phyloP scores from a whole-genome alignment of 1,140 invertebrate genomes.

The Ericerus pela region DNA sequence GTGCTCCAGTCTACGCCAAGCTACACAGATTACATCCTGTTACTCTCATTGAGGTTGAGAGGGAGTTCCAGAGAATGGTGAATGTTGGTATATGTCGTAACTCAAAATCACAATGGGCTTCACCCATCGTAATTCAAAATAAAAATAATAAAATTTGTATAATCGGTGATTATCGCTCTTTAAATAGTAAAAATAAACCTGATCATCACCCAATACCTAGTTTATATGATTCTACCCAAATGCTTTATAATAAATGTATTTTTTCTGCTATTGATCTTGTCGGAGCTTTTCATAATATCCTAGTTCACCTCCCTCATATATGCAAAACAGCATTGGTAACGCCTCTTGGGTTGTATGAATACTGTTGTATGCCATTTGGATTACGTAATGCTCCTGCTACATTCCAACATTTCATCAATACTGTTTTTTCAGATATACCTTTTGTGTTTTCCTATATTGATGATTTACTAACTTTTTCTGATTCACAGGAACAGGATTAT shows the following conservation, averaged over 20 bases:
- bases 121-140: constrained; percentile 18
- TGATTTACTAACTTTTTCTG: background rate
- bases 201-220: constrained; percentile 38
- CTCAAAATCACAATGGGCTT: constrained; percentile 17
- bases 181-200: constrained; percentile 31
- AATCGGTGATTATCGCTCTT: constrained; percentile 28
- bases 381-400: constrained; percentile 31
- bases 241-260: constrained; percentile 31
- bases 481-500: background rate
- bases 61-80: constrained; percentile 24
- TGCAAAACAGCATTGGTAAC: constrained; percentile 35
- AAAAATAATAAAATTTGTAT: constrained; percentile 23
- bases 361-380: constrained; percentile 32
- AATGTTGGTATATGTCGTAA: constrained; percentile 14
- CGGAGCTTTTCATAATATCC: constrained; percentile 35
- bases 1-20: background rate
- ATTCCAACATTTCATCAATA: constrained; percentile 28
- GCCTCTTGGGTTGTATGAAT: constrained; percentile 28
- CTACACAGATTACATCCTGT: constrained; percentile 3
- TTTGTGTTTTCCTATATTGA: constrained; percentile 1
- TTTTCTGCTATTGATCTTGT: constrained; percentile 35
- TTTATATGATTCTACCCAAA: constrained; percentile 35
- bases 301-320: constrained; percentile 27
- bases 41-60: constrained; percentile 27
- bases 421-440: background rate